phyloP scores from a whole-genome alignment of 2,888 invertebrate genomes.

The Chrysolina americana region DNA sequence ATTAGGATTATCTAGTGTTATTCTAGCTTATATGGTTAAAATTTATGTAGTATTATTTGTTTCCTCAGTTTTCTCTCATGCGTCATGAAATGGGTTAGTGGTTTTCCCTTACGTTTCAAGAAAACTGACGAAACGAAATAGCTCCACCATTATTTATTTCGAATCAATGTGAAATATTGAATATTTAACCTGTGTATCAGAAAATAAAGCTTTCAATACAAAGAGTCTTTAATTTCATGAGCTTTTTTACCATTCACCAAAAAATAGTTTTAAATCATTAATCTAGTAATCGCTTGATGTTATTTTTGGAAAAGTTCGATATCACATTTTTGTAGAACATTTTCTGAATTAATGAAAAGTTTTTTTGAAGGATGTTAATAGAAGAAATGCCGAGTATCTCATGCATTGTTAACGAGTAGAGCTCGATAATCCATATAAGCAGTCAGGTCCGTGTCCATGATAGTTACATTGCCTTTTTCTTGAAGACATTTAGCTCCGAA shows the following conservation, averaged over 20 bases:
- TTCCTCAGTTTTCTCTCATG: slow-evolving; percentile 30
- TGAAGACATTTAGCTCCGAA: no score
- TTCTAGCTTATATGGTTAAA: slow-evolving; percentile 55
- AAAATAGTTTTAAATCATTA: no score
- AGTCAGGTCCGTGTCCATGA: no score
- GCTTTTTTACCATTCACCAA: neutral
- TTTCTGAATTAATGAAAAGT: no score
- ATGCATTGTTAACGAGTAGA: no score
- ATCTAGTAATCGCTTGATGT: no score
- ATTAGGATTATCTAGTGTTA: slow-evolving; percentile 52
- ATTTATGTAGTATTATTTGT: slow-evolving; percentile 13
- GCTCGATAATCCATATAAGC: no score
- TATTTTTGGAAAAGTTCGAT: no score
- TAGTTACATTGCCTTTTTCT: no score
- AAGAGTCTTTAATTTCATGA: neutral
- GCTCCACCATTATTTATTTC: slow-evolving; percentile 58
- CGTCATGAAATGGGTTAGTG: slow-evolving; percentile 59
- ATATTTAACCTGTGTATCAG: slow-evolving; percentile 67
- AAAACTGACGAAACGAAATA: slow-evolving; percentile 41
- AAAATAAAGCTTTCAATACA: slow-evolving; percentile 67
- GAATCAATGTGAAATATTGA: slow-evolving; percentile 66
- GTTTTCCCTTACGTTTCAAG: slow-evolving; percentile 56
- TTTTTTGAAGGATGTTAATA: no score
- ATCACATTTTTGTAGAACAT: no score
- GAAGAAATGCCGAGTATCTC: no score